Evolutionary conservation across 2,888 invertebrate species (phyloP), one percentile per base, ranked within the genome.

Genomic region (Nineta flava): DNA sequence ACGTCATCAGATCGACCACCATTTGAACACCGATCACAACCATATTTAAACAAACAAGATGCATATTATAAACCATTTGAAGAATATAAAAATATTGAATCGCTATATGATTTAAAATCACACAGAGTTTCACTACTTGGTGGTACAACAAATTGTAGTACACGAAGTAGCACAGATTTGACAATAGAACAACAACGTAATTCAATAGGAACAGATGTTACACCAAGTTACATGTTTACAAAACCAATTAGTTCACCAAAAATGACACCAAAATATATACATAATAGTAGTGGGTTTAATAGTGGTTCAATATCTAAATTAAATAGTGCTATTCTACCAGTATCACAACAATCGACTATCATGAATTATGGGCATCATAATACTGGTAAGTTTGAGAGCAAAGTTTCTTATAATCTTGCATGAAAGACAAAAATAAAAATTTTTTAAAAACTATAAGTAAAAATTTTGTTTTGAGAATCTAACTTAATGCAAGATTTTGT

Each of bases 11-110:
- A n/a, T 6, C n/a, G n/a, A 13, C n/a, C 32, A 9, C 9, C 15
- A 38, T n/a, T 15, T 38, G 47, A 47, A 34, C 16, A 15, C 1
- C 10, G 13, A 26, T 5, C 47, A 35, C 31, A 16, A 17, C 16
- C 47, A 16, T 34, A 10, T n/a, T 47, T 21, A 32, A 16, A 4
- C 10, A 32, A 47, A 15, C 47, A 47, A 35, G 47, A 32, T 16
- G 35, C 47, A 13, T 47, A 47, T 35, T 47, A 47, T 16, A 47
- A 35, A 35, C 47, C 47, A 15, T 47, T 17, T 47, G 32, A 47
- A n/a, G 35, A 47, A 34, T 47, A 34, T 35, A 47, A 47, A 47
- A 19, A 47, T 16, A 47, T 47, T 16, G 47, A 47, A 47, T 47
- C 47, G 10, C 17, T 47, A 16, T 47, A 35, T 16, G 32, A 35